Conservation (phyloP, 2,797 vertebrate genomes). For the Lepilemur ruficaudatus region DNA sequence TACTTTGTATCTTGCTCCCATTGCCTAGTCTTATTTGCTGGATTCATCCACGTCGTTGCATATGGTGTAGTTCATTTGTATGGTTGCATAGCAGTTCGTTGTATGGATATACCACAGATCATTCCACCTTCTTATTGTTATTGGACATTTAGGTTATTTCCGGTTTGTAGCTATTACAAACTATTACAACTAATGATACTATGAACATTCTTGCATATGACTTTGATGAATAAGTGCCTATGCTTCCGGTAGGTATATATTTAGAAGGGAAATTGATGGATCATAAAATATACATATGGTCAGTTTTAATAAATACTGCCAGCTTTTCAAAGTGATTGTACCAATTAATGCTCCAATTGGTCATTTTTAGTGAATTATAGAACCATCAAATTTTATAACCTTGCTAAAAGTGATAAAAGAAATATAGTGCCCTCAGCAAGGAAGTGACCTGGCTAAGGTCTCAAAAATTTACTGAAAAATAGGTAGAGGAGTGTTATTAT, state of each 20-base stretch:
- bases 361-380: background rate
- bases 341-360: background rate
- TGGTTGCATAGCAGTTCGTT: background rate
- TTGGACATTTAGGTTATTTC: background rate
- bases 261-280: background rate
- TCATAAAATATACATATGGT: background rate
- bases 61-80: background rate
- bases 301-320: background rate
- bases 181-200: background rate
- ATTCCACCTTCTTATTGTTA: background rate
- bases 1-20: background rate
- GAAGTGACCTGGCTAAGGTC: background rate
- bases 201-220: background rate
- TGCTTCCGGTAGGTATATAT: background rate
- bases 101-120: background rate
- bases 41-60: background rate
- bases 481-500: background rate
- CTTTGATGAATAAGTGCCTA: background rate
- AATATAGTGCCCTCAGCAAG: background rate
- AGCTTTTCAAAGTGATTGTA: background rate
- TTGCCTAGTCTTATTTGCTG: background rate
- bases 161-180: background rate
- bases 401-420: background rate
- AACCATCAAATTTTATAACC: background rate
- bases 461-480: background rate